Base-by-base conservation (phyloP, 2,888 invertebrate species). In the Biston betularia region DNA sequence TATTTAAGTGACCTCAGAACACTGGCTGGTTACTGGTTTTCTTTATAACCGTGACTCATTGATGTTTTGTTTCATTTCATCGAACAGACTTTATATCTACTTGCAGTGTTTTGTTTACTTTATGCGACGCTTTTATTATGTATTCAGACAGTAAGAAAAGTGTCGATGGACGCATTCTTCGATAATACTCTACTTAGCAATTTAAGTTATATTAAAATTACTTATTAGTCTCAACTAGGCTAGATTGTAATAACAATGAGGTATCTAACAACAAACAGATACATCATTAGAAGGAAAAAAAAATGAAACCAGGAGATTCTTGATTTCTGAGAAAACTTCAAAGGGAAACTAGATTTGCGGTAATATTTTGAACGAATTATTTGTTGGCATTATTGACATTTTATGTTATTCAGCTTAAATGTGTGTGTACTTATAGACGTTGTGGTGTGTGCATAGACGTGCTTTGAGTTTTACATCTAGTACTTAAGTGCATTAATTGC, bases 21-120 rank as follows among this genome's bases (percentile, higher is more conserved):
- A 49, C 11, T 33, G 24, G 33, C 14, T 49, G 12, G n/a, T 8
- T 24, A 38, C 34, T 38, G 63, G 38, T 48, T 60, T 59, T 54
- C 54, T 65, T 38, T 59, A 44, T 38, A 54, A 49, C 42, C 40
- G 38, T 57, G 46, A 64, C 11, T 52, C 53, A 64, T 64, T 11
- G 35, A 44, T 57, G 62, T 69, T 33, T 45, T 55, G 55, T 44
- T 34, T 50, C 12, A 46, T 35, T 46, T 34, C 34, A n/a, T 55
- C 7, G 14, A 40, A 55, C 34, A n/a, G 35, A 38, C 10, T n/a
- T 38, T 14, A 50, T 50, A 50, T 34, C 11, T 52, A 52, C 15
- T 50, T 38, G 38, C 15, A 38, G 34, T n/a, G 34, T 33, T 34
- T 34, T 50, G 49, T 50, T 50, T n/a, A 7, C 2, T 12, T 50